These are phyloP conservation scores for Gisinianus flammeolus DNA, from an alignment of 2,888 invertebrate species.

Conservation along the genomic window DNA sequence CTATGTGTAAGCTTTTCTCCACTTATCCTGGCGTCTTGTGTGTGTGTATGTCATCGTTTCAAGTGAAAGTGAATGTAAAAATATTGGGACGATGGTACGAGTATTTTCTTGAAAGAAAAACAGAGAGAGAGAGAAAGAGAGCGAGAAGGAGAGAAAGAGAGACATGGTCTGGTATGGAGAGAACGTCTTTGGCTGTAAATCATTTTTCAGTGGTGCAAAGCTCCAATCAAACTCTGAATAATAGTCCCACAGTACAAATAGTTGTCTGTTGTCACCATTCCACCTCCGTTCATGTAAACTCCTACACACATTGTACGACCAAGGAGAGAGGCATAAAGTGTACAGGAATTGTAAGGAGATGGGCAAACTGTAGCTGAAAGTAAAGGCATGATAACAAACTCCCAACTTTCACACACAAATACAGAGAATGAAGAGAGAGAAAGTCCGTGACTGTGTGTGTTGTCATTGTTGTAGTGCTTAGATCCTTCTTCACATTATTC, in stretches of 20 bases:
- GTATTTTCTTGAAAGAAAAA: background rate
- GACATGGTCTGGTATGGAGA: background rate
- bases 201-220: slow-evolving; percentile 44
- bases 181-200: slow-evolving; percentile 43
- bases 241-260: slow-evolving; percentile 38
- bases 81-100: background rate
- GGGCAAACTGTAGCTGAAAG: slow-evolving; percentile 9
- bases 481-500: no score
- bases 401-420: background rate
- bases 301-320: background rate
- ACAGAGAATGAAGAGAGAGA: background rate
- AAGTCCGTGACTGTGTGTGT: no score
- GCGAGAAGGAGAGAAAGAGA: background rate
- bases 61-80: background rate
- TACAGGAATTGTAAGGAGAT: background rate
- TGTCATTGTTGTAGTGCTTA: no score
- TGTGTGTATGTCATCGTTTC: slow-evolving; percentile 8
- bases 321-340: background rate
- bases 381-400: background rate
- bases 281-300: background rate
- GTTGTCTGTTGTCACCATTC: slow-evolving; percentile 26
- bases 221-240: slow-evolving; percentile 42
- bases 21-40: background rate
- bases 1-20: no score
- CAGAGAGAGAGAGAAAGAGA: background rate